Evolutionary conservation across 2,888 invertebrate species (phyloP), one percentile per base, ranked within the genome.

Genomic region (Epinotia demarniana): DNA sequence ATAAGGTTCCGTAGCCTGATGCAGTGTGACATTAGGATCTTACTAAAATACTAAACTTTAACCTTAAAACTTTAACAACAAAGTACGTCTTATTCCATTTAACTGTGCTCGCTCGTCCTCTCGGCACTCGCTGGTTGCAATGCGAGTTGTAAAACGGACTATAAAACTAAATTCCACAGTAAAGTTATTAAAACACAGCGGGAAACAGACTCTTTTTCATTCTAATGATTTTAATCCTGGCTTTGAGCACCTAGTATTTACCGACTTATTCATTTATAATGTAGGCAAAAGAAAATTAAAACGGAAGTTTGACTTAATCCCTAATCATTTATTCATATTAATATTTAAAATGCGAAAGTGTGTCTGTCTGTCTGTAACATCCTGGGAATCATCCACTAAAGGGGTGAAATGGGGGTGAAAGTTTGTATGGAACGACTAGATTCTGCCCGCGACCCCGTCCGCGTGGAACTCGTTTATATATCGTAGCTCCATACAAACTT

Each of bases 221-320:
- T 68, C 58, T 58, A 23, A 46, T 68, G 58, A 57, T 16, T 68
- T 57, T 57, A 68, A 68, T 68, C 58, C 57, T 23, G 8, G 68
- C 43, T 58, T 43, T 23, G 68, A 43, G 13, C 43, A 55, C 33
- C 23, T 27, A 27, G 53, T 57, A 8, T 57, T 27, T 3, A 18
- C 5, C 19, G 12, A 19, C 4, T 8, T 23, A 23, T 23, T 64
- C 19, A 16, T 64, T 49, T 64, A 49, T 64, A 23, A 23, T 23
- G 2, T 23, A 23, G 23, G 27, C 49, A 46, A 46, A 46, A 46
- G 43, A 46, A 23, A 23, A 23, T 23, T 23, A 2, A 2, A 2
- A 23, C 23, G 23, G 23, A 23, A 23, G 23, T 23, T 23, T 2
- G 23, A 23, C 23, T 23, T 23, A 23, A 23, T 23, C 23, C n/a